Conservation (phyloP, 2,113 vertebrate species). For the Muscicapa adusta region DNA sequence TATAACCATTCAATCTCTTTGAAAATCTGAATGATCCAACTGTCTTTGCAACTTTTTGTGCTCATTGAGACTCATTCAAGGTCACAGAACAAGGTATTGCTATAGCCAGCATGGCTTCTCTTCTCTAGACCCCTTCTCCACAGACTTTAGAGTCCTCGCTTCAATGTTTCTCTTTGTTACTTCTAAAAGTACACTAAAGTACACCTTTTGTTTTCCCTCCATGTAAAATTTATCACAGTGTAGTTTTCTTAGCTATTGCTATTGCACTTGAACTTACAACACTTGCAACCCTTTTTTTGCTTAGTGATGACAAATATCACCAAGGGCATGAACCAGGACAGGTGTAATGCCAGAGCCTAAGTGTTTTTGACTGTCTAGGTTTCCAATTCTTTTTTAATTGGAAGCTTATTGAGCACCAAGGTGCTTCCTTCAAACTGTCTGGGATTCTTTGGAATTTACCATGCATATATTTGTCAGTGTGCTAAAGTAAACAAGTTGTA, state of each 20-base stretch:
- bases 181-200: not conserved
- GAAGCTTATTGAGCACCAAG: not conserved
- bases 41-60: not conserved
- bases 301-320: not conserved
- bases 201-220: not conserved
- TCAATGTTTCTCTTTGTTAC: not conserved
- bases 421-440: rapidly evolving
- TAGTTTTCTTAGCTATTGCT: not conserved
- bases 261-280: not conserved
- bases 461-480: not conserved
- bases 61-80: not conserved
- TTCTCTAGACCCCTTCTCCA: not conserved
- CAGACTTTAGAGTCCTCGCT: not conserved
- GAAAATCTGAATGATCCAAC: not conserved
- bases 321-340: not conserved
- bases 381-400: not conserved
- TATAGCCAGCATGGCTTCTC: not conserved
- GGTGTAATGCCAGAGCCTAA: not conserved
- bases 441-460: not conserved
- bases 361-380: not conserved
- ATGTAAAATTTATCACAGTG: not conserved
- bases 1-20: not conserved
- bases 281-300: not conserved
- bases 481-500: not conserved
- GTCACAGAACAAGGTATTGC: not conserved